Conservation (phyloP, 30 jellyfish, hydroid and myxozoan species). For the Sanderia malayensis region DNA sequence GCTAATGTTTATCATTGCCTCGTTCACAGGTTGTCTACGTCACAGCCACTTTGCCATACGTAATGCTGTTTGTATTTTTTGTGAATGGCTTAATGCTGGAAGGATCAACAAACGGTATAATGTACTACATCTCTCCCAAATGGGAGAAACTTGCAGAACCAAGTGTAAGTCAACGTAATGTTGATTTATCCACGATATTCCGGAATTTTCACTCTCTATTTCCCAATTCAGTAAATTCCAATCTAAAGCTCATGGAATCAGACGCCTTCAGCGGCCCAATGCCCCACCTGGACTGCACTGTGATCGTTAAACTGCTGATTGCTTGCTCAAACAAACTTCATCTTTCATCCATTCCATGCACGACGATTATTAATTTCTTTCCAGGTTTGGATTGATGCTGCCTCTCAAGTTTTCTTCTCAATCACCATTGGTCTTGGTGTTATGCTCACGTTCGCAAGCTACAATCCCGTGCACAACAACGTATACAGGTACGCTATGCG, state of each 20-base stretch:
- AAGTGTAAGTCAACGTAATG: conserved; percentile 65
- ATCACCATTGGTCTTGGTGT: conserved; percentile 87
- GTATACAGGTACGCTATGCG: conserved; percentile 78
- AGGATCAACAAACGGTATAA: conserved; percentile 70
- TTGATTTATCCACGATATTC: too few relatives aligned
- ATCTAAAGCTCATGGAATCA: too few relatives aligned
- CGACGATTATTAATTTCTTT: too few relatives aligned
- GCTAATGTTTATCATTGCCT: too few relatives aligned
- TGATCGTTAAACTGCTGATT: too few relatives aligned
- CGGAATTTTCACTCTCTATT: too few relatives aligned
- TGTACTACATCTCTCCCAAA: conserved; percentile 67
- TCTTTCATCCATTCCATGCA: too few relatives aligned
- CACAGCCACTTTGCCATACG: conserved; percentile 85
- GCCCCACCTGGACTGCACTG: too few relatives aligned
- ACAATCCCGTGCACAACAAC: conserved; percentile 63
- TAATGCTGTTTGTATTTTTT: conserved; percentile 70
- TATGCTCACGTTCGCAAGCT: conserved; percentile 88
- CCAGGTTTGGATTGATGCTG: conserved; percentile 96
- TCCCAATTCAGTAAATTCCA: too few relatives aligned
- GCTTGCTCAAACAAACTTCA: too few relatives aligned
- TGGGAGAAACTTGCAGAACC: conserved; percentile 80
- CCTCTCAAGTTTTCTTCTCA: conserved; percentile 88
- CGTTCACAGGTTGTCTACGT: conserved; percentile 75
- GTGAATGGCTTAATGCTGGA: conserved; percentile 66
- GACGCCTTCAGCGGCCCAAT: too few relatives aligned